Evolutionary conservation across 2,113 vertebrate genomes (phyloP).

Genomic region (Hemiprocne comata): DNA sequence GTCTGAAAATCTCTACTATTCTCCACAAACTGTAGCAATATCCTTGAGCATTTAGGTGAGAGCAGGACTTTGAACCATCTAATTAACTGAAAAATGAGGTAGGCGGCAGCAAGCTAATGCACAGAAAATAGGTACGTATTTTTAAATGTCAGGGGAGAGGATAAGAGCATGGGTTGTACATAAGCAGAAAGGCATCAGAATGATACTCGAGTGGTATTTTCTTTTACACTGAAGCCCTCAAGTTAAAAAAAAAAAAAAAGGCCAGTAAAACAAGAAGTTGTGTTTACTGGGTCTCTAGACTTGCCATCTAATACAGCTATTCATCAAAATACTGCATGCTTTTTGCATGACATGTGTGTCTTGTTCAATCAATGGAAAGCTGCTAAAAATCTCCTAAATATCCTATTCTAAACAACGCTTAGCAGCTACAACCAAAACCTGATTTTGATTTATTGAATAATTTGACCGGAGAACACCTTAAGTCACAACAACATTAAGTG

Average conservation of each 20-base stretch:
- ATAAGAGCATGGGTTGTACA: background rate
- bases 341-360: constrained; percentile 21
- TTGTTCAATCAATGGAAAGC: constrained; percentile 58
- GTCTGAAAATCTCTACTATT: background rate
- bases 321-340: constrained; percentile 71
- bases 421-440: constrained; percentile 35
- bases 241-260: background rate
- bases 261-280: background rate
- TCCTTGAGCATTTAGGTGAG: background rate
- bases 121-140: background rate
- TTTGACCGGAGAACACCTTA: constrained; percentile 65
- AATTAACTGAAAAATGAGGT: background rate
- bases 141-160: background rate
- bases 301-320: constrained; percentile 70
- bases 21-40: background rate
- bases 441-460: constrained; percentile 77
- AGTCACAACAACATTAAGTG: constrained; percentile 71
- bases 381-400: constrained; percentile 56
- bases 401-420: constrained; percentile 46
- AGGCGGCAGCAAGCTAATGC: background rate
- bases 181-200: background rate
- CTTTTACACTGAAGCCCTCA: background rate
- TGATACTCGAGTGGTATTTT: background rate
- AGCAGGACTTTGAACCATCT: background rate
- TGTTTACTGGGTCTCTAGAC: constrained; percentile 45